Base-by-base conservation (phyloP, 2,888 invertebrate genomes). In the Druceiella hillmani region DNA sequence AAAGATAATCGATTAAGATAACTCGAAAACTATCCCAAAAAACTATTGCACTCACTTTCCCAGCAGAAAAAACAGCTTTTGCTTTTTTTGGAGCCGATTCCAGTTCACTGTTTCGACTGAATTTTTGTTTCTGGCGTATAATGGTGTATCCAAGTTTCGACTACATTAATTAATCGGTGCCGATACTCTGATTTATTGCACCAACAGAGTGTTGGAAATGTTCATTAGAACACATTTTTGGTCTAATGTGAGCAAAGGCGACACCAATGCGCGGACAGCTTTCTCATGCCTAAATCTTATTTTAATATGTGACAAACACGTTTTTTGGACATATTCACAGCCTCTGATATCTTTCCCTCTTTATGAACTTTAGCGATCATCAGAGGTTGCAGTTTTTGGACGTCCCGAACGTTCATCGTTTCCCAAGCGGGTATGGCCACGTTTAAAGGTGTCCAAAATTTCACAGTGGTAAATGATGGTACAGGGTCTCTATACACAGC, bases 121-220 rank as follows among this genome's bases (percentile, higher is more conserved):
- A 10, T 27, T 7, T 10, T 27, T 27, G 5, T 41, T 17, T 50
- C 48, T 29, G 48, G 43, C 3, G 42, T 50, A 35, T 41, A 50
- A 33, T 48, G 41, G 31, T 50, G 48, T 14, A 54, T 45, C 50
- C 49, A 54, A 17, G 48, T 52, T 48, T 57, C 49, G n/a, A 49
- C 52, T 52, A 27, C 7, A 27, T 9, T 27, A 27, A 27, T 22
- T 47, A 49, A 28, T 52, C 42, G 40, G 40, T 44, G 43, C 40
- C 15, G 33, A 35, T n/a, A 35, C 12, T 35, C 35, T 10, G 31
- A 34, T 35, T 12, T 7, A 7, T 27, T 33, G 37, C 29, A 34
- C 24, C 17, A 16, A 42, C 33, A 43, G n/a, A n/a, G n/a, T n/a
- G n/a, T n/a, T n/a, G n/a, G n/a, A n/a, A n/a, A n/a, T n/a, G n/a